Percentiles rank a stretch among this genome's conserved stretches.
Conservation (phyloP, 2,888 invertebrate species). For the Ctena decussata region DNA sequence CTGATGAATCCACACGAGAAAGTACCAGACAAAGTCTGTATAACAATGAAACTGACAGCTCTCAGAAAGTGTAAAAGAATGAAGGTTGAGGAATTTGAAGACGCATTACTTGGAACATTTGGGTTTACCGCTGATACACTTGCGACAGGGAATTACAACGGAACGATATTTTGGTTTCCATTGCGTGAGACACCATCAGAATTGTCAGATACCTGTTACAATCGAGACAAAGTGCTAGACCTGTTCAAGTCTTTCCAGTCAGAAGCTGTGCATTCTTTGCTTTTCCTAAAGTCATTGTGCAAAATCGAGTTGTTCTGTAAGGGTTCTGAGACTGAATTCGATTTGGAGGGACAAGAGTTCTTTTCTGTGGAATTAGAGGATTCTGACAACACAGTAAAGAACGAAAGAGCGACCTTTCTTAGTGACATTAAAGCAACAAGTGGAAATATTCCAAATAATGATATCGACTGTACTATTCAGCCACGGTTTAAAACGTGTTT, state of each 20-base stretch:
- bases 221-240: slow-evolving; percentile 67
- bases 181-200: slow-evolving; percentile 70
- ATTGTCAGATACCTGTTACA: slow-evolving; percentile 76
- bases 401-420: background rate
- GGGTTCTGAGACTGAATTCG: background rate
- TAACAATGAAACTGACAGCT: slow-evolving; percentile 13
- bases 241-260: slow-evolving; percentile 76
- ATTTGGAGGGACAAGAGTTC: background rate
- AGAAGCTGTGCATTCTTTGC: slow-evolving; percentile 77
- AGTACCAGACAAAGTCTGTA: slow-evolving; percentile 25
- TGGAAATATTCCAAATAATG: too few relatives aligned
- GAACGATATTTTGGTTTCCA: slow-evolving; percentile 83
- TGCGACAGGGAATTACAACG: slow-evolving; percentile 67
- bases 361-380: slow-evolving; percentile 14
- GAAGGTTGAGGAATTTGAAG: slow-evolving; percentile 24
- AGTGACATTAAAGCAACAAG: background rate
- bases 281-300: slow-evolving; percentile 81
- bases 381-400: background rate
- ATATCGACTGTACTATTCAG: background rate
- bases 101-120: slow-evolving; percentile 71
- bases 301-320: slow-evolving; percentile 69
- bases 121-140: slow-evolving; percentile 53
- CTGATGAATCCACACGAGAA: slow-evolving; percentile 44
- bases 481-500: background rate
- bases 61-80: slow-evolving; percentile 22